Percentiles rank a stretch among this genome's conserved stretches.
phyloP scores from a whole-genome alignment of 2,113 vertebrate species.

The Glaucomys volans region DNA sequence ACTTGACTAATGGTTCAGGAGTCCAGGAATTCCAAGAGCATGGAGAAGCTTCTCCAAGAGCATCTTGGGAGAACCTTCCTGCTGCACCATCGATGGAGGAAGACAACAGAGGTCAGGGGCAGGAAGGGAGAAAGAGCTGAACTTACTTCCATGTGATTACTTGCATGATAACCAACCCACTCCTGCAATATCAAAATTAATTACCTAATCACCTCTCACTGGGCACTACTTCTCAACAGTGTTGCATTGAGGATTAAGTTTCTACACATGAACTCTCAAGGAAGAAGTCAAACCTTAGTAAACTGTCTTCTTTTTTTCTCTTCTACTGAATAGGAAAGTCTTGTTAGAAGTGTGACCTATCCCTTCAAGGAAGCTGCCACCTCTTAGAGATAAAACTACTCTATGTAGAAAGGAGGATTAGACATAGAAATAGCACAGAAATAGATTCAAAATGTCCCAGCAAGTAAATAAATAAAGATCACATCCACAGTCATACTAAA shows the following conservation, averaged over 20 bases:
- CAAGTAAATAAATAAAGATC: constrained; percentile 30
- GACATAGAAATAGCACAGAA: neutral
- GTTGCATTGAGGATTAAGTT: neutral
- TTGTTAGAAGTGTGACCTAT: neutral
- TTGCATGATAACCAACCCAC: too few species aligned
- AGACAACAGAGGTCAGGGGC: neutral
- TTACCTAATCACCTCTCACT: neutral
- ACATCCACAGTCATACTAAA: neutral
- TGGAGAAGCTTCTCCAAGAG: neutral
- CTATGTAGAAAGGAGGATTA: neutral
- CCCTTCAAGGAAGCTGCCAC: neutral
- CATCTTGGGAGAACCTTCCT: neutral
- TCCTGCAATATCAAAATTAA: neutral
- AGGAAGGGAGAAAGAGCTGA: neutral
- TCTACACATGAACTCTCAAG: neutral
- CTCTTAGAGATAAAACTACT: neutral
- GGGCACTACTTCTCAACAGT: neutral
- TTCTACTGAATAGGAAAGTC: neutral
- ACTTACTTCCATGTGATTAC: neutral
- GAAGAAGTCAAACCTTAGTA: neutral
- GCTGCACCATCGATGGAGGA: neutral
- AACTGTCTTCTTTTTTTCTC: neutral
- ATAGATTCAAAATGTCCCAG: neutral
- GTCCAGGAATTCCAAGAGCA: neutral
- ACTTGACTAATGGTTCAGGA: neutral